Percentiles rank a stretch among this genome's conserved stretches.
Evolutionary conservation across 2,797 vertebrate species (phyloP).

Genomic region (Xenopus petersii): DNA sequence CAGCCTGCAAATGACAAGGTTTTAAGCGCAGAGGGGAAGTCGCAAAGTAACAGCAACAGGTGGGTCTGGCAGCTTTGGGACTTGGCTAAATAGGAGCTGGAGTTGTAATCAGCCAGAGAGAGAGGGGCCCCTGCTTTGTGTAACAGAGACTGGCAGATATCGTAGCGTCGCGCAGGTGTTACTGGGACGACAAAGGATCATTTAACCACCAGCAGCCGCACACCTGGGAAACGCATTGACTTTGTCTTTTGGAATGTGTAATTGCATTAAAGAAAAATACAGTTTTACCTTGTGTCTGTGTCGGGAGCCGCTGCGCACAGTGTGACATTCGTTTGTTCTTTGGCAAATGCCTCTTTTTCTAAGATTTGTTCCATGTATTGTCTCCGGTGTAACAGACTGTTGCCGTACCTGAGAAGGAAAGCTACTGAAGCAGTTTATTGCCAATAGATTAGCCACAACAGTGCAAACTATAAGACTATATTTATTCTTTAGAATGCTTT

Average conservation of each 20-base stretch:
- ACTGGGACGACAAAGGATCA: slow-evolving; percentile 55
- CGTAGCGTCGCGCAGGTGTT: slow-evolving; percentile 53
- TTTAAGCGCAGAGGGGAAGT: slow-evolving; percentile 15
- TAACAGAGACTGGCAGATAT: slow-evolving; percentile 55
- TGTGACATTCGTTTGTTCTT: background rate
- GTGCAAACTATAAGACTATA: too few relatives aligned
- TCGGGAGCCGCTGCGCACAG: background rate
- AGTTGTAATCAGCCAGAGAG: slow-evolving; percentile 55
- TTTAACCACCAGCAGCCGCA: slow-evolving; percentile 50
- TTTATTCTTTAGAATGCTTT: too few relatives aligned
- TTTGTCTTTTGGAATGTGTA: slow-evolving; percentile 37
- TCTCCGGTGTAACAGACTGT: background rate
- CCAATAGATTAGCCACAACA: too few relatives aligned
- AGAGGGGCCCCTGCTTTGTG: slow-evolving; percentile 51
- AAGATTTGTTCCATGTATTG: background rate
- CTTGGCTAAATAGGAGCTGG: slow-evolving; percentile 57
- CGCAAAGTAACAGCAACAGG: slow-evolving; percentile 45
- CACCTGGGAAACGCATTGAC: slow-evolving; percentile 52
- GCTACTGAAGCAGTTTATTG: too few relatives aligned
- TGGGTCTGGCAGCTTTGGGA: slow-evolving; percentile 53
- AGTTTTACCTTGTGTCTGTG: background rate
- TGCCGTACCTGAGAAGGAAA: too few relatives aligned
- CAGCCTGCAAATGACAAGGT: slow-evolving; percentile 21
- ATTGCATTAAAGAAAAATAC: slow-evolving; percentile 23
- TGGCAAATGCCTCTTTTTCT: background rate